Percentiles rank a stretch among this genome's conserved stretches.
These are phyloP conservation scores for Unio pictorum DNA, from an alignment of 2,888 invertebrate species.

Conservation along the genomic window DNA sequence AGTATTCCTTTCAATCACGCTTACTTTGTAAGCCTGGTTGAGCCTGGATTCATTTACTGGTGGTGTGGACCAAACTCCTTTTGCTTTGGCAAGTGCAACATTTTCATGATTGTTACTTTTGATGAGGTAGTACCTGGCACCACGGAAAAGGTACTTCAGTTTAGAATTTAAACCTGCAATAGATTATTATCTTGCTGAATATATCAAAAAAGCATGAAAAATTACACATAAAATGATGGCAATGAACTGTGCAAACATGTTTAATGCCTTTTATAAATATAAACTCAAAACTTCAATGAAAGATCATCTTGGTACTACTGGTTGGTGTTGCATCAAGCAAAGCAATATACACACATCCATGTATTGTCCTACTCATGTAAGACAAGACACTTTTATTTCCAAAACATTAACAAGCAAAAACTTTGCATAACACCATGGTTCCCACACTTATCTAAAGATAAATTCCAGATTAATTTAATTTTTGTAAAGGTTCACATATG, in stretches of 20 bases:
- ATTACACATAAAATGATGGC: neutral
- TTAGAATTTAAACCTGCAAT: slow-evolving; percentile 34
- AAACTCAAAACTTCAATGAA: no score
- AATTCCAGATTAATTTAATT: no score
- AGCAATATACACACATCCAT: no score
- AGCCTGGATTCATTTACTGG: slow-evolving; percentile 97
- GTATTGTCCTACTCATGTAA: no score
- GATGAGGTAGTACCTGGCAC: slow-evolving; percentile 94
- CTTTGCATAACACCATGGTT: no score
- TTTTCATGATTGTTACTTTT: slow-evolving; percentile 99
- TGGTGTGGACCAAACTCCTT: slow-evolving; percentile 96
- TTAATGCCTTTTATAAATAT: neutral
- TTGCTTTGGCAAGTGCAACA: slow-evolving; percentile 90
- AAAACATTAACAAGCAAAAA: no score
- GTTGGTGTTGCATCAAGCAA: no score
- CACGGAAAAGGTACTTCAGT: slow-evolving; percentile 92
- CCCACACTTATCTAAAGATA: no score
- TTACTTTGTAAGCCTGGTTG: slow-evolving; percentile 88
- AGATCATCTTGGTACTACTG: no score
- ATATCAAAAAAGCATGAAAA: neutral
- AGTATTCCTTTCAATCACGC: slow-evolving; percentile 1
- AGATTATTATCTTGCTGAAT: neutral
- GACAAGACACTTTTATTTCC: no score
- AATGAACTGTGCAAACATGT: neutral
- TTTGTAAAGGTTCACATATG: no score